phyloP scores from a whole-genome alignment of 1,140 invertebrate species.

The Carposina sasakii region DNA sequence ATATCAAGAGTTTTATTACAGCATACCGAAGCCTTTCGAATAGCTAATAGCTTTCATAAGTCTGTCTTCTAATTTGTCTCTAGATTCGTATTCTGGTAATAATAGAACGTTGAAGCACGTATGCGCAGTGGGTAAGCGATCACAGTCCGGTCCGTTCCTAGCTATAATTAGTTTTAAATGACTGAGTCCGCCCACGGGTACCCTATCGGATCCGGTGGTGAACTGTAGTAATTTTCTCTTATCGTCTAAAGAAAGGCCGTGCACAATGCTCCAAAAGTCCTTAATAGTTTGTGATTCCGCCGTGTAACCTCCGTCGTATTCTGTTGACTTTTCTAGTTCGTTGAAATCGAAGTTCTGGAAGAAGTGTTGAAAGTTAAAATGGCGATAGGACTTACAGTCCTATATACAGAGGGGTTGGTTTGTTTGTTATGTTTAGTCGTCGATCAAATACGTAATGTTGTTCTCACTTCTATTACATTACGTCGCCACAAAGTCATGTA shows the following conservation, averaged over 20 bases:
- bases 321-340: constrained; percentile 90
- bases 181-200: constrained; percentile 94
- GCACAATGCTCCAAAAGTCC: constrained; percentile 97
- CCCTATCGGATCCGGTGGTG: constrained; percentile 94
- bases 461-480: too few species aligned
- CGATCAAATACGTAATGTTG: too few species aligned
- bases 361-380: too few species aligned
- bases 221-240: constrained; percentile 95
- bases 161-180: constrained; percentile 89
- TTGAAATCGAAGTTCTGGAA: constrained; percentile 87
- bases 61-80: constrained; percentile 89
- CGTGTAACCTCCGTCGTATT: constrained; percentile 95
- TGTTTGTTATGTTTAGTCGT: too few species aligned
- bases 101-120: constrained; percentile 98
- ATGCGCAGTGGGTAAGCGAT: constrained; percentile 88
- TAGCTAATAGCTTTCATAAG: constrained; percentile 93
- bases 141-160: constrained; percentile 84
- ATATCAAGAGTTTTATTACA: too few species aligned
- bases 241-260: constrained; percentile 84
- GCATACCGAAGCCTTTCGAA: constrained; percentile 89
- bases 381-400: too few species aligned
- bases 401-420: too few species aligned
- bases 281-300: constrained; percentile 87
- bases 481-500: too few species aligned
- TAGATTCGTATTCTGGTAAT: constrained; percentile 89